A percentile compares a stretch with the other conserved stretches of the same genome.
These are phyloP conservation scores for Lasioglossum leucozonium DNA, from an alignment of 2,888 invertebrate species.

Conservation along the genomic window DNA sequence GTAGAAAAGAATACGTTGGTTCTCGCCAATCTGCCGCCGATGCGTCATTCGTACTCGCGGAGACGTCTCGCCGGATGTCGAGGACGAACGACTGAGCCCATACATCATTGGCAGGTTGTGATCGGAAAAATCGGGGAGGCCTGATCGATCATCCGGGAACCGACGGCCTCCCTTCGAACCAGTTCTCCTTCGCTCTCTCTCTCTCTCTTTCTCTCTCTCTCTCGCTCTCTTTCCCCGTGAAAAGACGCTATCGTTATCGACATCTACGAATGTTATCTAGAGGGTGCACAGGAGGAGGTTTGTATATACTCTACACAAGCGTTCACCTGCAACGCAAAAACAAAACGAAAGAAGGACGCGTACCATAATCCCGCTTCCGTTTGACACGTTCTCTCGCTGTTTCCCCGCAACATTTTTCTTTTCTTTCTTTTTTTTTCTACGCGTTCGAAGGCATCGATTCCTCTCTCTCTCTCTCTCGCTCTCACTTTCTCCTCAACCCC, in stretches of 20 bases:
- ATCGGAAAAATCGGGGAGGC: slow-evolving; percentile 73
- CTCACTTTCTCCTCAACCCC: background rate
- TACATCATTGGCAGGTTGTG: slow-evolving; percentile 85
- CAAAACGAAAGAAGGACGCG: slow-evolving; percentile 15
- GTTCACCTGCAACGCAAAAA: slow-evolving; percentile 55
- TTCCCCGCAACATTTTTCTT: background rate
- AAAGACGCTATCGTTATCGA: slow-evolving; percentile 51
- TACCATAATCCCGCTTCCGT: slow-evolving; percentile 4
- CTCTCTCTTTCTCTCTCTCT: too few species aligned
- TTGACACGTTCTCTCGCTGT: slow-evolving; percentile 4
- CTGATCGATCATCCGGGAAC: slow-evolving; percentile 81
- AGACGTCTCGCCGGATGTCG: slow-evolving; percentile 86
- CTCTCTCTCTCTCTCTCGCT: background rate
- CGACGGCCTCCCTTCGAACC: slow-evolving; percentile 78
- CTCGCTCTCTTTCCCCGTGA: background rate
- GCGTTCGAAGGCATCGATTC: slow-evolving; percentile 26
- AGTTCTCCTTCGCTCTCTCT: background rate
- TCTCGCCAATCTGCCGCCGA: slow-evolving; percentile 78
- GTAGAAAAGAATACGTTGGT: slow-evolving; percentile 63
- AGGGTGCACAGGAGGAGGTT: slow-evolving; percentile 75
- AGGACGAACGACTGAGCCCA: slow-evolving; percentile 87
- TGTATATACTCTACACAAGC: slow-evolving; percentile 80
- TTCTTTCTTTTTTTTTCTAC: too few species aligned
- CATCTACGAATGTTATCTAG: slow-evolving; percentile 79
- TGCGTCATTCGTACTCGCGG: slow-evolving; percentile 75